These are phyloP conservation scores for Melanostoma scalare DNA, from an alignment of 2,888 invertebrate species.

Conservation along the genomic window DNA sequence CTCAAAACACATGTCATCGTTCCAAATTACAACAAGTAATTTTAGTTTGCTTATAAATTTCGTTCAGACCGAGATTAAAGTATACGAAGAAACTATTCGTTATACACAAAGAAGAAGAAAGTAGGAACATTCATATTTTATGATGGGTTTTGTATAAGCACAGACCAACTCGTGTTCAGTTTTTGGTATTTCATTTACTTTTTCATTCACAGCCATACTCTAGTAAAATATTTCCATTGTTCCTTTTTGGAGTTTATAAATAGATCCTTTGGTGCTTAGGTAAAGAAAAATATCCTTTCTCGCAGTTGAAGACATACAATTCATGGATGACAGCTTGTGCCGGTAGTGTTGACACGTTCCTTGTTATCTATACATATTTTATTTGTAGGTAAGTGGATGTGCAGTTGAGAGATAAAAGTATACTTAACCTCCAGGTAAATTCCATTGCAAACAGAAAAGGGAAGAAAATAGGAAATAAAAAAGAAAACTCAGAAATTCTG, in stretches of 20 bases:
- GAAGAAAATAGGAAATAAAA: constrained; percentile 2
- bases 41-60: constrained; percentile 26
- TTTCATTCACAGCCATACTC: neutral
- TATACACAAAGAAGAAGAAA: too few species aligned
- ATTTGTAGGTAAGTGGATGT: constrained; percentile 4
- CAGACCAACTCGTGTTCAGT: neutral
- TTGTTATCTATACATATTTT: neutral
- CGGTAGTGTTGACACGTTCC: constrained; percentile 42
- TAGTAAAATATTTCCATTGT: constrained; percentile 20
- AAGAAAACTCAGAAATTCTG: too few species aligned
- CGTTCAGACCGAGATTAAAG: neutral
- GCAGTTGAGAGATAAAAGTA: neutral
- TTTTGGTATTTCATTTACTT: constrained; percentile 6
- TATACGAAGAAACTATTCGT: neutral
- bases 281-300: constrained; percentile 34
- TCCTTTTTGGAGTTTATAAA: constrained; percentile 22
- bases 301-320: constrained; percentile 35
- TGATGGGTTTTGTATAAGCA: neutral
- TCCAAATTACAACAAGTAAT: constrained; percentile 1
- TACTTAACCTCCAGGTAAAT: constrained; percentile 5
- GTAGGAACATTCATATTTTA: too few species aligned
- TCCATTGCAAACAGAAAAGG: constrained; percentile 13
- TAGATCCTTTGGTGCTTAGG: constrained; percentile 33
- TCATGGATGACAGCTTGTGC: constrained; percentile 26
- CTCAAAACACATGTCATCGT: constrained; percentile 46